Base-by-base conservation (phyloP, 2,797 vertebrate genomes). In the Mallotus villosus region DNA sequence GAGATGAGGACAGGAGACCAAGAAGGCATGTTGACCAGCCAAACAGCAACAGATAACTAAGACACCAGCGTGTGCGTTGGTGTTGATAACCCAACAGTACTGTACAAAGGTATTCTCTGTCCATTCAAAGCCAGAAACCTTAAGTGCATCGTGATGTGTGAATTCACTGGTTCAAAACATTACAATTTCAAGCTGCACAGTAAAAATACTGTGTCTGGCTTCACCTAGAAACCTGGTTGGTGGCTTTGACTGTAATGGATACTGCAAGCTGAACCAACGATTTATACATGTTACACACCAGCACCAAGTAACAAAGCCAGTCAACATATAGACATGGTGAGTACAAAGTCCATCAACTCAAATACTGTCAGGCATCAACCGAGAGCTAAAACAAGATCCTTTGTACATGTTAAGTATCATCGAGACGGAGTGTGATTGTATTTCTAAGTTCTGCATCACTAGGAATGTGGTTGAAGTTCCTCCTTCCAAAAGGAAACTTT, bases 381-480 rank as follows among this genome's bases (percentile, higher is more conserved):
- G 16, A 55, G 21, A 74, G 63, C 67, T 62, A 21, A 58, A 16
- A 70, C 14, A 25, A 24, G 8, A 60, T 19, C 4, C 49, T 67
- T 62, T 51, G 19, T 71, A 1, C 66, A 49, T 57, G 19, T 25
- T 14, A 1, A 51, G 34, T 67, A 29, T 27, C 25, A 29, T 5
- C 1, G 17, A n/a, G n/a, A 57, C 29, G 8, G 58, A 1, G 22
- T 8, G 21, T 55, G 64, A 24, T 51, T 67, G 22, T 11, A 25
- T 19, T 24, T 62, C 25, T 72, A 4, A 6, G 5, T n/a, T 60
- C 53, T 57, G 66, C 51, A 32, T 68, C 25, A 57, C 62, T 53
- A 49, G 68, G 73, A 83, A 83, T 76, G 79, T 78, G 68, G 67
- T 64, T 67, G 63, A 80, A 83, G 82, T 49, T 66, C 12, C 16